These are phyloP conservation scores for Xylocopa sonorina DNA, from an alignment of 1,140 invertebrate genomes.

Conservation along the genomic window DNA sequence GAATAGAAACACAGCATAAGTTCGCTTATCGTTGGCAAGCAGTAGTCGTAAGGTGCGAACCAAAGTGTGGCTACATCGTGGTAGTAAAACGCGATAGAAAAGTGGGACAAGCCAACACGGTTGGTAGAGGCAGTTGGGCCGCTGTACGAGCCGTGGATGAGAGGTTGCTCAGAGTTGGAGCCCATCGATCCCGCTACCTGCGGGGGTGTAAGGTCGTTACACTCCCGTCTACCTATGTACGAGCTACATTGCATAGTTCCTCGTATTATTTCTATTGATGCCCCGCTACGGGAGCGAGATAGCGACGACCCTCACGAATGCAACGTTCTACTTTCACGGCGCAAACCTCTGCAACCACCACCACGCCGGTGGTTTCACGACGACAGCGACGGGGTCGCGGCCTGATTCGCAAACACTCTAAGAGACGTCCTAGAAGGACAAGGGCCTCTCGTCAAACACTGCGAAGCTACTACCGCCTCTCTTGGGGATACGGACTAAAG, in stretches of 20 bases:
- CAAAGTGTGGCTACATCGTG: slow-evolving; percentile 16
- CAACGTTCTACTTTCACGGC: slow-evolving; percentile 58
- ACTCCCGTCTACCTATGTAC: slow-evolving; percentile 58
- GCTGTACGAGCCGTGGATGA: slow-evolving; percentile 42
- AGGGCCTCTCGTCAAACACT: slow-evolving; percentile 46
- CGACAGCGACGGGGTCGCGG: slow-evolving; percentile 40
- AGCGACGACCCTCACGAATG: slow-evolving; percentile 55
- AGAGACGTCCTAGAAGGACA: slow-evolving; percentile 40
- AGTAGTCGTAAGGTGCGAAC: slow-evolving; percentile 35
- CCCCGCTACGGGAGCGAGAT: slow-evolving; percentile 22
- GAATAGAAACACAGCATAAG: not conserved
- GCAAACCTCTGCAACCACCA: slow-evolving; percentile 15
- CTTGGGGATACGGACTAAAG: slow-evolving; percentile 10
- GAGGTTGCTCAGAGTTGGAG: slow-evolving; percentile 53
- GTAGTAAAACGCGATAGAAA: slow-evolving; percentile 59
- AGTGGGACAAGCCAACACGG: slow-evolving; percentile 59
- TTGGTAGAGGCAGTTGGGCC: slow-evolving; percentile 35
- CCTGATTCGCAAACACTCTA: slow-evolving; percentile 56
- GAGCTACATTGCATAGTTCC: slow-evolving; percentile 49
- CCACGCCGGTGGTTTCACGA: not conserved
- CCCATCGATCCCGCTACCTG: slow-evolving; percentile 67
- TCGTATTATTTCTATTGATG: slow-evolving; percentile 68
- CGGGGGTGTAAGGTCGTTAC: slow-evolving; percentile 68
- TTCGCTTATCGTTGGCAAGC: not conserved
- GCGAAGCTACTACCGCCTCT: slow-evolving; percentile 29